Evolutionary conservation across 2,113 vertebrate species (phyloP).

Genomic region (Psephotus haematonotus): DNA sequence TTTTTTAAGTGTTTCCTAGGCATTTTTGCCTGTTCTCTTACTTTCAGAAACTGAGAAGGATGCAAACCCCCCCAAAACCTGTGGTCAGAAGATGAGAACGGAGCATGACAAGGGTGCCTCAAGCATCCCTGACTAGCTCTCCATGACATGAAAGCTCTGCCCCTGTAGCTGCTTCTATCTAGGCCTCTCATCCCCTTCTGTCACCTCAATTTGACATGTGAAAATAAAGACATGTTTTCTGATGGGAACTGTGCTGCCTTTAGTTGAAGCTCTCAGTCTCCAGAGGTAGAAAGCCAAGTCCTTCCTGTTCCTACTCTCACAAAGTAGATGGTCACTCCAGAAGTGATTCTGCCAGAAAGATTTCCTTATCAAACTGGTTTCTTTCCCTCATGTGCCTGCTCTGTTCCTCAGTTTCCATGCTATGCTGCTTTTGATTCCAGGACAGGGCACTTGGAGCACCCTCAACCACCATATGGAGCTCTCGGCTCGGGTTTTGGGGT

Average conservation of each 20-base stretch:
- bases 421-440: not conserved
- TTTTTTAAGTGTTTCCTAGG: not conserved
- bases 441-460: not conserved
- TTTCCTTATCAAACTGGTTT: not conserved
- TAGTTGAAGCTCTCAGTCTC: not conserved
- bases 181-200: not conserved
- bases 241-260: not conserved
- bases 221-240: not conserved
- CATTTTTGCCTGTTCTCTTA: not conserved
- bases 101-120: not conserved
- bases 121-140: not conserved
- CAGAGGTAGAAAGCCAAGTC: not conserved
- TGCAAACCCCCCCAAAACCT: rapidly evolving
- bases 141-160: rapidly evolving
- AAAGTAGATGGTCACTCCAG: not conserved
- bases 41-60: not conserved
- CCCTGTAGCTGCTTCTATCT: not conserved
- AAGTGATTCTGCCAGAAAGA: not conserved
- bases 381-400: not conserved
- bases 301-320: not conserved
- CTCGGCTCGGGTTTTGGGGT: too few species aligned
- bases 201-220: rapidly evolving
- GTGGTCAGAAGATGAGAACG: not conserved
- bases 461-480: rapidly evolving
- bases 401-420: rapidly evolving